These are phyloP conservation scores for Malachius bipustulatus DNA, from an alignment of 2,888 invertebrate genomes.

Conservation along the genomic window DNA sequence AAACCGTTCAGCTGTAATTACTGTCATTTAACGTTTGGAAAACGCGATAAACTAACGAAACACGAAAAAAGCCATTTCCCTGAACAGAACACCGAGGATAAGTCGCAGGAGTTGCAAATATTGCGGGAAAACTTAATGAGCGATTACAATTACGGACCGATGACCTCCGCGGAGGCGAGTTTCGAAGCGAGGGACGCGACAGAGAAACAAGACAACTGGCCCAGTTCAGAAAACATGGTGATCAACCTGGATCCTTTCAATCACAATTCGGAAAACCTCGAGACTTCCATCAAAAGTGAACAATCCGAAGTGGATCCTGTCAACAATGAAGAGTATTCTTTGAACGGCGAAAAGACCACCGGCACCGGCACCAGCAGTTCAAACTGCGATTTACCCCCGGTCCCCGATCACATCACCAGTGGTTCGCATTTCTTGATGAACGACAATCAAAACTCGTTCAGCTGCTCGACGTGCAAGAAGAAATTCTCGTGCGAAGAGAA, in stretches of 20 bases:
- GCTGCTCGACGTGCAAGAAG: slow-evolving; percentile 28
- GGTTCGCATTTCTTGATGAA: slow-evolving; percentile 25
- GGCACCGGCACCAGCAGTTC: not conserved
- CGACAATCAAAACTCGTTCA: slow-evolving; percentile 13
- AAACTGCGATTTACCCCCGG: slow-evolving; percentile 22
- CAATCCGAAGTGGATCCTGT: slow-evolving; percentile 3
- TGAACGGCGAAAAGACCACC: not conserved
- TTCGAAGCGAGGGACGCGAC: slow-evolving; percentile 28
- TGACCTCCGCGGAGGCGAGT: slow-evolving; percentile 5
- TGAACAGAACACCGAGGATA: slow-evolving; percentile 21
- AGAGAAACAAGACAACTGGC: slow-evolving; percentile 25
- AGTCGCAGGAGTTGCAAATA: slow-evolving; percentile 28
- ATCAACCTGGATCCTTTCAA: slow-evolving; percentile 49
- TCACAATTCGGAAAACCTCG: slow-evolving; percentile 31
- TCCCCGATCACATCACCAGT: slow-evolving; percentile 30
- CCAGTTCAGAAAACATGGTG: slow-evolving; percentile 42
- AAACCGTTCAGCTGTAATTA: slow-evolving; percentile 53
- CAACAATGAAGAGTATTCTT: not conserved
- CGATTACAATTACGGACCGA: slow-evolving; percentile 24
- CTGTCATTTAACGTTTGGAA: slow-evolving; percentile 53
- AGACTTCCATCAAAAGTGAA: slow-evolving; percentile 6
- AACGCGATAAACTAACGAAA: slow-evolving; percentile 55
- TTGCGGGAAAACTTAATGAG: slow-evolving; percentile 28
- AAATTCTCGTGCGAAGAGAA: slow-evolving; percentile 28
- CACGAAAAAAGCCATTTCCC: slow-evolving; percentile 53